Evolutionary conservation across 2,797 vertebrate species (phyloP).

Genomic region (Falco biarmicus): DNA sequence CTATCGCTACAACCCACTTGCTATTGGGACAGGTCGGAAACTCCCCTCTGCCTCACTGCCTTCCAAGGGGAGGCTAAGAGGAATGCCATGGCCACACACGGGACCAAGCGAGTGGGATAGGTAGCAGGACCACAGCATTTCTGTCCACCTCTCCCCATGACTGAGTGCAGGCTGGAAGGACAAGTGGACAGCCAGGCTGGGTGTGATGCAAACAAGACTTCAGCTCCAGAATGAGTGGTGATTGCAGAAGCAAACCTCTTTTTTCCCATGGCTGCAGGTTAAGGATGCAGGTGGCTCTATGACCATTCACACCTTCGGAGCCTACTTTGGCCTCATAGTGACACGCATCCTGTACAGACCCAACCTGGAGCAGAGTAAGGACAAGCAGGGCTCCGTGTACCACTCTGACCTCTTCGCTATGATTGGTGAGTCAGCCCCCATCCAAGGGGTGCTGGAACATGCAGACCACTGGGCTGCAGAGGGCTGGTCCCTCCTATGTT

Average conservation of each 20-base stretch:
- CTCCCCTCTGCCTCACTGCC: neutral
- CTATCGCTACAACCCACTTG: neutral
- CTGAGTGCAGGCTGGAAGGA: neutral
- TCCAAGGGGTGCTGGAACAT: neutral
- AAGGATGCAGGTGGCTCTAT: slow-evolving; percentile 95
- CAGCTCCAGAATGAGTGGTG: neutral
- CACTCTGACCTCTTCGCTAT: slow-evolving; percentile 94
- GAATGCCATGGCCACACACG: neutral
- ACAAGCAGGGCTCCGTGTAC: slow-evolving; percentile 84
- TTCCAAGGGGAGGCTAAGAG: neutral
- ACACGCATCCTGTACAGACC: slow-evolving; percentile 91
- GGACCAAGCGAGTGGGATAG: neutral
- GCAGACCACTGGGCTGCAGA: neutral
- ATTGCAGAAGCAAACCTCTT: neutral
- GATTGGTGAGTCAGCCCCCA: slow-evolving; percentile 85
- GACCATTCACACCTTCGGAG: slow-evolving; percentile 94
- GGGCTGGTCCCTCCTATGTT: neutral
- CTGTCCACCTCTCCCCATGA: neutral
- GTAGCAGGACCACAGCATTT: neutral
- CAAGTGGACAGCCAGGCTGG: neutral
- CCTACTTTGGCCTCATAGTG: slow-evolving; percentile 92
- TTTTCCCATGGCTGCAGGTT: slow-evolving; percentile 77
- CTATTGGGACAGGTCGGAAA: neutral
- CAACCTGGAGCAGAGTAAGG: slow-evolving; percentile 86
- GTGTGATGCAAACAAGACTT: neutral